Conservation (phyloP, 2,113 vertebrate genomes). For the Lycaon pictus region DNA sequence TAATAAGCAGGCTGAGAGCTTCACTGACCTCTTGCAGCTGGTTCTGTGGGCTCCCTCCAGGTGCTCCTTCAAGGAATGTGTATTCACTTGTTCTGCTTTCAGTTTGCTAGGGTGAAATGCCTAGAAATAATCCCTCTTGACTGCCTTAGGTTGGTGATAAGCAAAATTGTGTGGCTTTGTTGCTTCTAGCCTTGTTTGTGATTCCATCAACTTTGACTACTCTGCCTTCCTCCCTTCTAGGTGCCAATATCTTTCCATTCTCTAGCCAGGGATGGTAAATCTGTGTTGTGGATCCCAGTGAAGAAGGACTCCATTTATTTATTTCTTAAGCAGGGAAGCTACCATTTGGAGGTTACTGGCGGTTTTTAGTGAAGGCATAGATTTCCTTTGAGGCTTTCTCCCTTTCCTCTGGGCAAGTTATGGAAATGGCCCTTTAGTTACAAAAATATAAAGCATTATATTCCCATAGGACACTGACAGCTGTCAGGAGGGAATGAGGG, state of each 20-base stretch:
- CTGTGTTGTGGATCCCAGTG: not conserved
- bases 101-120: not conserved
- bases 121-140: not conserved
- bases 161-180: not conserved
- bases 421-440: not conserved
- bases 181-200: not conserved
- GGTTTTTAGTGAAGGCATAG: conserved; percentile 45
- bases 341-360: not conserved
- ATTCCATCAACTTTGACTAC: not conserved
- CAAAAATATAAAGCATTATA: not conserved
- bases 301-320: not conserved
- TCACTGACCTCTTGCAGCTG: not conserved
- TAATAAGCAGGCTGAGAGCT: not conserved
- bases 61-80: not conserved
- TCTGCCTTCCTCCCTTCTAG: not conserved
- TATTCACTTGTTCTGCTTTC: not conserved
- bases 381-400: conserved; percentile 41
- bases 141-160: not conserved
- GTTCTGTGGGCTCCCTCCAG: not conserved
- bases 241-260: conserved; percentile 11
- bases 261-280: not conserved
- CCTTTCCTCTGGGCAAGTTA: conserved; percentile 29
- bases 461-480: not conserved
- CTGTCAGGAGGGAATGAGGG: not conserved
- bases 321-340: conserved; percentile 17